Evolutionary conservation across 2,888 invertebrate genomes (phyloP), one percentile per base, ranked within the genome.

Genomic region (Agrilus biguttatus): DNA sequence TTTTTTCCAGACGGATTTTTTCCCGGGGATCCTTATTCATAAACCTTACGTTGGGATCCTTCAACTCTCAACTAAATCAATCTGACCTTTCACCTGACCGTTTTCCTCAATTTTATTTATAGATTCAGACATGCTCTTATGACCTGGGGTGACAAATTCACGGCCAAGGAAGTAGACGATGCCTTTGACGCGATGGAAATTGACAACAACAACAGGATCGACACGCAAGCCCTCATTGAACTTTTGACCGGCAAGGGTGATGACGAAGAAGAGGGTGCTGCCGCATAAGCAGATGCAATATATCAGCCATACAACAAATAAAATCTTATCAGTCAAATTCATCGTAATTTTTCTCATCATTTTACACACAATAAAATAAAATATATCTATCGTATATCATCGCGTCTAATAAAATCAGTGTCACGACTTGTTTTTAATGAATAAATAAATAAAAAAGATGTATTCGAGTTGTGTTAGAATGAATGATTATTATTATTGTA

Each of bases 131-230:
- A 87, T 70, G 85, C 89, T 57, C 77, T 92, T 65, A 83, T 87
- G 81, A 87, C 84, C 71, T 92, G 83, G 79, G 91, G 92, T 55
- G 91, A 92, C 65, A 91, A 88, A 73, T 92, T 92, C 80, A 72
- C 78, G 67, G 73, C 78, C 59, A 81, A 85, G 65, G 90, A 91
- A 67, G 84, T 86, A 61, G 87, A 90, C 67, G 90, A 91, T 65
- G 90, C 90, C 51, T 90, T 81, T 72, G 90, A 90, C 71, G 85
- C 88, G 71, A 88, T 92, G 81, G 83, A 83, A 47, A 86, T 91
- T 65, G 91, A 91, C 70, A 86, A 86, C 67, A 82, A 85, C 62
- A 89, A 89, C 66, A 79, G 78, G 74, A 89, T 91, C 66, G 89
- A 91, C 73, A 88, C 89, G 67, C 72, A 70, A 58, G 84, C 83